Base-by-base conservation (phyloP, 2,888 invertebrate genomes). In the Pseudoips prasinana region DNA sequence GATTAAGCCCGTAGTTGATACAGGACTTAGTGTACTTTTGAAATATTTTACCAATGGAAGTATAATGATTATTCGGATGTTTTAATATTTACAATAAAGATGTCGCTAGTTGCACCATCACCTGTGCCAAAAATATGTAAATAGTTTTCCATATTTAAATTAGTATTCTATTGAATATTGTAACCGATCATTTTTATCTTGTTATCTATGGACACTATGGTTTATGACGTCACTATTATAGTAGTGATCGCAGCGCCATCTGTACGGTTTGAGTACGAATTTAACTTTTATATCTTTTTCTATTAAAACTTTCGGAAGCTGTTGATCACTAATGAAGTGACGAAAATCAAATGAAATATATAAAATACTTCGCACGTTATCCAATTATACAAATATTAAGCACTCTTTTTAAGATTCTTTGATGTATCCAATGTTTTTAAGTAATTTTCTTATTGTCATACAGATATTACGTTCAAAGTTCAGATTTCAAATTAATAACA, bases 71-170 rank as follows among this genome's bases (percentile, higher is more conserved):
- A 66, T 67, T 66, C 53, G 57, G 68, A 50, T 54, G 46, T 58
- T 59, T n/a, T 63, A 59, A 64, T 58, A 53, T 64, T 69, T 65
- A 68, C 58, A 71, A 68, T 71, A 63, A 68, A 68, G 63, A 68
- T 67, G 65, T 70, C 58, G 69, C 74, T 63, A 60, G 53, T 55
- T 54, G 73, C 75, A 80, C 81, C 83, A 69, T 72, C 73, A 77
- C 71, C 75, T 80, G 87, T 87, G 87, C 87, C 87, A 87, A 87
- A 81, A 63, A 61, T 65, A 64, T 84, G 78, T 86, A 84, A 75
- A 84, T 84, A 84, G 76, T 70, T 73, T 77, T 72, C 76, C 73
- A 72, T 68, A 58, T 58, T 67, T 42, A 53, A 43, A 68, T 58
- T 57, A 48, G 60, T 61, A 63, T 58, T 61, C 50, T 62, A 70